Evolutionary conservation across 2,888 invertebrate species (phyloP).

Genomic region (Synanthedon myopaeformis): DNA sequence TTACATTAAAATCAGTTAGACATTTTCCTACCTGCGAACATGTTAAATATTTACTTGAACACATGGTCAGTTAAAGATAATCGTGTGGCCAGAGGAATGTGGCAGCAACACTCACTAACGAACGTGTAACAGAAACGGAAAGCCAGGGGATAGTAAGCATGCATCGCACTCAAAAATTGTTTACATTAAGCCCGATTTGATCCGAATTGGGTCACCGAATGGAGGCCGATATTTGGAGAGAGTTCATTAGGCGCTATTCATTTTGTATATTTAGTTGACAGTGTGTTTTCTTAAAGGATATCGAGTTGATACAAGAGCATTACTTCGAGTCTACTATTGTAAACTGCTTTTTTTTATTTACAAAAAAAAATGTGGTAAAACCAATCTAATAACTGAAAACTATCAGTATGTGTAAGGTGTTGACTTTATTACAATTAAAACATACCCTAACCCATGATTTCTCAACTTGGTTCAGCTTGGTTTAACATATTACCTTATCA

Average conservation of each 20-base stretch:
- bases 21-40: too few species aligned
- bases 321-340: too few species aligned
- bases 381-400: too few species aligned
- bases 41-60: not conserved
- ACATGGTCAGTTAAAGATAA: not conserved
- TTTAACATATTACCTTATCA: not conserved
- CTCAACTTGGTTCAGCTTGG: too few species aligned
- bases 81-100: not conserved
- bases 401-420: too few species aligned
- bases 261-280: conserved; percentile 1
- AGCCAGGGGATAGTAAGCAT: not conserved
- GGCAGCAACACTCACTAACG: not conserved
- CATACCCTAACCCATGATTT: too few species aligned
- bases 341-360: too few species aligned
- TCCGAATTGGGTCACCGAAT: not conserved
- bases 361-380: too few species aligned
- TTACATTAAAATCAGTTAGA: too few species aligned
- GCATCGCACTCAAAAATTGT: not conserved
- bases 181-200: not conserved
- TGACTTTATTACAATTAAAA: too few species aligned
- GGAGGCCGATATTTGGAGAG: conserved; percentile 9
- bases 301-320: too few species aligned
- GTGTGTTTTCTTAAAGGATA: not conserved
- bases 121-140: not conserved
- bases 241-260: conserved; percentile 18